These are phyloP conservation scores for Clupea harengus DNA, from an alignment of 2,113 vertebrate genomes.

Conservation along the genomic window DNA sequence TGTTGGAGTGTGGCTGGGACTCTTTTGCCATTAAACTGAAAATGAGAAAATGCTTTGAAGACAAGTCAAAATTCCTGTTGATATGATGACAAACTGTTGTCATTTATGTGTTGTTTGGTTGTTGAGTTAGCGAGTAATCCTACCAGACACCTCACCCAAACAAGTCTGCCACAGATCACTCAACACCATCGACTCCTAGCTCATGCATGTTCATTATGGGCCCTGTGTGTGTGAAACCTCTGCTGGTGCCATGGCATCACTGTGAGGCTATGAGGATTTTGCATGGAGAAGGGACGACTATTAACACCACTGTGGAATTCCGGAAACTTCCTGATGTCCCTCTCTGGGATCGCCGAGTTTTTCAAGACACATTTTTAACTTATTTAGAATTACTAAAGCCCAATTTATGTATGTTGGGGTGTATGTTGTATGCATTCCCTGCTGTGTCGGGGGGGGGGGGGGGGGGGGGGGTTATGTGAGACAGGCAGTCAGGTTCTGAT, in stretches of 20 bases:
- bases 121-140: not conserved
- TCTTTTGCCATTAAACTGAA: too few species aligned
- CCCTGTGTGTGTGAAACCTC: not conserved
- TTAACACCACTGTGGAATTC: too few species aligned
- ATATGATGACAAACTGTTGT: not conserved
- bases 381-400: not conserved
- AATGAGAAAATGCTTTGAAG: too few species aligned
- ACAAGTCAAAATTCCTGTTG: too few species aligned
- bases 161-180: not conserved
- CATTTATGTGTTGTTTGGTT: not conserved
- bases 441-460: not conserved
- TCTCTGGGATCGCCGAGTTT: not conserved
- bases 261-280: not conserved
- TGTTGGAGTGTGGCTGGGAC: too few species aligned
- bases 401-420: not conserved
- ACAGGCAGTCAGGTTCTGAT: not conserved
- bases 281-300: not conserved
- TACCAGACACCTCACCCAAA: not conserved
- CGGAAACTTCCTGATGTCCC: not conserved
- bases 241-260: not conserved
- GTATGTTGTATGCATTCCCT: not conserved
- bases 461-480: not conserved
- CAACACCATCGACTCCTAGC: too few species aligned
- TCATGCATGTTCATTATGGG: too few species aligned
- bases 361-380: too few species aligned